Evolutionary conservation across 2,888 invertebrate genomes (phyloP).

Genomic region (Embidobia sp.): DNA sequence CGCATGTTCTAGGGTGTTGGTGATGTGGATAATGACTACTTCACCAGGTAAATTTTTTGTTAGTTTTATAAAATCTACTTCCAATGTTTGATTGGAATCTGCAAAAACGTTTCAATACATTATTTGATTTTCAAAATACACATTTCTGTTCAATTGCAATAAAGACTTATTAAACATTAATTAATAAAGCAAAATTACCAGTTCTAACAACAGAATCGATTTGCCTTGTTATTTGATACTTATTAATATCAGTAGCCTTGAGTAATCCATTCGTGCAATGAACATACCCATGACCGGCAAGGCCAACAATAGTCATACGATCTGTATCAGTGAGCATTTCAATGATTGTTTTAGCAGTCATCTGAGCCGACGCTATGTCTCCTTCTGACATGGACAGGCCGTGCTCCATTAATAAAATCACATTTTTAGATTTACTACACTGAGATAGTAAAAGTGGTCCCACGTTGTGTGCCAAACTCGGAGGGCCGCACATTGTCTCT

Average conservation of each 20-base stretch:
- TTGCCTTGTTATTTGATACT: conserved; percentile 75
- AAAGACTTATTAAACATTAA: background rate
- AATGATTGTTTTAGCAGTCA: conserved; percentile 77
- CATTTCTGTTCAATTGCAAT: too few relatives aligned
- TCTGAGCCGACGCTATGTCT: conserved; percentile 76
- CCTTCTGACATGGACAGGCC: conserved; percentile 76
- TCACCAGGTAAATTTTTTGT: conserved; percentile 71
- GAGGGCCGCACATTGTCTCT: conserved; percentile 78
- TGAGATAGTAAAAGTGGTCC: conserved; percentile 77
- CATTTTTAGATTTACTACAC: conserved; percentile 76
- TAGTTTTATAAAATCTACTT: conserved; percentile 71
- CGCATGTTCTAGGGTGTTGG: conserved; percentile 72
- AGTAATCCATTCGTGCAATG: conserved; percentile 74
- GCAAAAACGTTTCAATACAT: conserved; percentile 15
- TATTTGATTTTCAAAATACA: background rate
- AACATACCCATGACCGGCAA: conserved; percentile 70
- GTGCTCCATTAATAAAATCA: conserved; percentile 77
- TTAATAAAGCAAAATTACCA: conserved; percentile 64
- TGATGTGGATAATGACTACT: conserved; percentile 76
- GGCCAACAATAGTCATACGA: conserved; percentile 75
- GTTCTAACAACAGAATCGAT: conserved; percentile 74
- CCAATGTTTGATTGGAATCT: conserved; percentile 73
- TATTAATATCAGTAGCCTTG: conserved; percentile 78
- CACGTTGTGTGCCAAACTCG: conserved; percentile 76
- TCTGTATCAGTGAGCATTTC: conserved; percentile 78